phyloP scores from a whole-genome alignment of 2,888 invertebrate genomes.

The Junonia oenone region DNA sequence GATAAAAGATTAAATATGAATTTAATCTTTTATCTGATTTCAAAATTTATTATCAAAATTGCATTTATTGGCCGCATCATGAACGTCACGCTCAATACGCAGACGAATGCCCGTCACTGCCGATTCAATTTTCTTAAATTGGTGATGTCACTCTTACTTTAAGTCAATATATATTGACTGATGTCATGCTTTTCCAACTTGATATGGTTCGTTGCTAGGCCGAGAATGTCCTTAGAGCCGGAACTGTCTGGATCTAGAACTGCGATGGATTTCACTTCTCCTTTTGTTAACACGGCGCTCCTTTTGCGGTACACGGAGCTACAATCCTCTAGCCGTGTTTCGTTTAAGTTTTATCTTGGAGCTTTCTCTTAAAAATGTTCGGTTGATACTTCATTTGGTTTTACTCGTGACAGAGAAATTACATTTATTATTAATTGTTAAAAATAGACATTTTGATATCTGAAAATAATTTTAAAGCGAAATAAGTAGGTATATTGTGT shows the following conservation, averaged over 20 bases:
- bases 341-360: neutral
- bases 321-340: neutral
- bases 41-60: neutral
- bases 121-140: slow-evolving; percentile 49
- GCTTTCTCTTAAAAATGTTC: neutral
- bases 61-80: slow-evolving; percentile 7
- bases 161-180: slow-evolving; percentile 39
- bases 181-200: slow-evolving; percentile 51
- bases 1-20: too few species aligned
- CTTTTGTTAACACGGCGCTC: slow-evolving; percentile 13
- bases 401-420: neutral
- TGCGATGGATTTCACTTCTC: slow-evolving; percentile 18
- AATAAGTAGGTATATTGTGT: too few species aligned
- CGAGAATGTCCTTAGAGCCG: slow-evolving; percentile 14
- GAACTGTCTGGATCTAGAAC: slow-evolving; percentile 16
- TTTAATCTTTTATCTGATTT: too few species aligned
- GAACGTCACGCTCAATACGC: slow-evolving; percentile 14
- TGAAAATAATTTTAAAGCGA: too few species aligned
- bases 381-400: neutral
- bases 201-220: slow-evolving; percentile 20
- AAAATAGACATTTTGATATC: too few species aligned
- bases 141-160: slow-evolving; percentile 54
- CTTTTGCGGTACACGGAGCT: slow-evolving; percentile 3
- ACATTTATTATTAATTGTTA: too few species aligned
- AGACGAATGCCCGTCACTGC: slow-evolving; percentile 29